Base-by-base conservation (phyloP, 2,797 vertebrate species). In the Todus mexicanus region DNA sequence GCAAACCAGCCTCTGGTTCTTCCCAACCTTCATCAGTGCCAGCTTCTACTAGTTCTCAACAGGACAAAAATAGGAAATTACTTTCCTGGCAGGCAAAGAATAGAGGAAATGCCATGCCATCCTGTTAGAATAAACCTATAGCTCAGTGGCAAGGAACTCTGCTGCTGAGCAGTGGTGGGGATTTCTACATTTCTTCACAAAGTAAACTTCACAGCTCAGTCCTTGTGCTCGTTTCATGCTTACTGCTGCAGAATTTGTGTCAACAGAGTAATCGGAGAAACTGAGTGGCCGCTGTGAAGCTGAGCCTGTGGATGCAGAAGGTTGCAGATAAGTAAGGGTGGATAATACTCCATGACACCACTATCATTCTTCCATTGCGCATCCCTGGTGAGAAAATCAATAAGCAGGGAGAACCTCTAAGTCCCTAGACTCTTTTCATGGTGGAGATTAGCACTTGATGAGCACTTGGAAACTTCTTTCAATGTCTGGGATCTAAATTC, bases 51-150 rank as follows among this genome's bases (percentile, higher is more conserved):
- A 50, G 82, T 60, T 92, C 82, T 86, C 80, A 92, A 85, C 63
- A 53, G 70, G 73, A 94, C 87, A 86, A 94, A 95, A 96, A 91
- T 95, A 95, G 91, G 95, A 94, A 96, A 88, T 92, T 0, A 78
- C 70, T 93, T 94, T 91, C 71, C 91, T 94, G 87, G 89, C 90
- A 95, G 79, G 60, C 79, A 83, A 80, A 69, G 63, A 8, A 1
- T 92, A 83, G 70, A 91, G 95, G 92, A 95, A 95, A 96, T 95
- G 66, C 89, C 56, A 35, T 95, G 70, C 84, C 66, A 86, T 91
- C 89, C 45, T 29, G 8, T 84, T 37, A 45, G 76, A 91, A 90
- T 75, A 89, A 91, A 78, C 60, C 56, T 93, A 31, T 83, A 75
- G 70, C 40, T 56, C 40, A 66, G 59, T 89, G 87, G 79, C 79